Evolutionary conservation across 1,140 invertebrate genomes (phyloP).

Genomic region (Drosophila elegans): DNA sequence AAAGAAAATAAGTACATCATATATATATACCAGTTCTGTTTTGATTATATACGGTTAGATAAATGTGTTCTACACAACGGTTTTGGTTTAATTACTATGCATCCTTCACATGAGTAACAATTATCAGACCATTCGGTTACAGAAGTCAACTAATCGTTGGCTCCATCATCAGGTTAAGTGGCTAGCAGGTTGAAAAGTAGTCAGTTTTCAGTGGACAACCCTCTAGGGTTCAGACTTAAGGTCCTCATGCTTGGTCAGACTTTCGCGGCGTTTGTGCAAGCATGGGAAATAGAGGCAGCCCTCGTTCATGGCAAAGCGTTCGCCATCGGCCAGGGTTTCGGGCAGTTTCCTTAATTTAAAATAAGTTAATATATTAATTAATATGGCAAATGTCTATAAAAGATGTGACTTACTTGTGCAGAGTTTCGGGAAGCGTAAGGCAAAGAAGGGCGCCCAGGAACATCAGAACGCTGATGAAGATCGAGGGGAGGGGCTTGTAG

Average conservation of each 20-base stretch:
- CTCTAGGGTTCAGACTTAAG: conserved; percentile 60
- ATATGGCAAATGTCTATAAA: too few species aligned
- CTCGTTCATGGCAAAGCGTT: conserved; percentile 87
- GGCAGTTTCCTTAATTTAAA: conserved; percentile 84
- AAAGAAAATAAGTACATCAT: conserved; percentile 24
- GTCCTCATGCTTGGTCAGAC: conserved; percentile 31
- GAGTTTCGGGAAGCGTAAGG: conserved; percentile 87
- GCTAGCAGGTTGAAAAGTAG: conserved; percentile 30
- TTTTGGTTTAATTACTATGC: conserved; percentile 61
- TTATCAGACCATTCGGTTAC: conserved; percentile 78
- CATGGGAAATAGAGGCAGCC: conserved; percentile 75
- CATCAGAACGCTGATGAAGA: conserved; percentile 86
- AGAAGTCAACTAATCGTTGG: conserved; percentile 37
- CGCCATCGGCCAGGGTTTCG: conserved; percentile 87
- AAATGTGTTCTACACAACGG: conserved; percentile 40
- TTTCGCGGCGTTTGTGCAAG: conserved; percentile 54
- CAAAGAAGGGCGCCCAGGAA: conserved; percentile 86
- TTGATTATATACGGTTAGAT: conserved; percentile 24
- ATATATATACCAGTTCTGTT: conserved; percentile 51
- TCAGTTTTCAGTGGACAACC: conserved; percentile 6
- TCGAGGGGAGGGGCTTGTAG: conserved; percentile 86
- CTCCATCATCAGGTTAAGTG: conserved; percentile 67
- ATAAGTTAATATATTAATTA: not conserved
- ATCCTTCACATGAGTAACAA: conserved; percentile 68
- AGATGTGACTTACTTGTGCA: conserved; percentile 80